Evolutionary conservation across 2,888 invertebrate species (phyloP).

Genomic region (Agriopis marginaria): DNA sequence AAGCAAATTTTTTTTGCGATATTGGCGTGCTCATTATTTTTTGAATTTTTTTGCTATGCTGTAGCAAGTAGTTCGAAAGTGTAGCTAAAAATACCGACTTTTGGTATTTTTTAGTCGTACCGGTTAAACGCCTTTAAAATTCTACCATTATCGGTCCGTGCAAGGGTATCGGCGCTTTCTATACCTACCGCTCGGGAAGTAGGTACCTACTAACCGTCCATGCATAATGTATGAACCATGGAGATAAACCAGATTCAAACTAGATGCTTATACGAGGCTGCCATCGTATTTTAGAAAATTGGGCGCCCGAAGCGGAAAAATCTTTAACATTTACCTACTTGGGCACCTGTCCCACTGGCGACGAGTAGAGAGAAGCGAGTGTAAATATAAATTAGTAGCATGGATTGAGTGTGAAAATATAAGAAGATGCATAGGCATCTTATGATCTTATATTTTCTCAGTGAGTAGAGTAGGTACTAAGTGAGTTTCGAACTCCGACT

Average conservation of each 20-base stretch:
- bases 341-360: not conserved
- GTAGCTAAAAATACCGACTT: too few species aligned
- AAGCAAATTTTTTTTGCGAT: too few species aligned
- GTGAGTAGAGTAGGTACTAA: too few species aligned
- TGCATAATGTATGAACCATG: constrained; percentile 32
- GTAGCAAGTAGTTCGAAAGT: too few species aligned
- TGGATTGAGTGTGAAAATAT: too few species aligned
- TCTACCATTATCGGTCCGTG: constrained; percentile 5
- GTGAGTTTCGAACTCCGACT: too few species aligned
- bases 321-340: constrained; percentile 17
- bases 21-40: too few species aligned
- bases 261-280: constrained; percentile 21
- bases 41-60: too few species aligned
- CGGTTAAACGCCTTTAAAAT: not conserved
- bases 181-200: not conserved
- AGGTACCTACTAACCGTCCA: constrained; percentile 26
- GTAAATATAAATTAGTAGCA: too few species aligned
- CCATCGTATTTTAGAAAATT: constrained; percentile 28
- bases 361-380: not conserved
- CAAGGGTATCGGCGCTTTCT: constrained; percentile 15
- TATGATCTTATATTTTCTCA: too few species aligned
- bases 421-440: too few species aligned
- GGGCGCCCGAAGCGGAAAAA: constrained; percentile 20
- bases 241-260: constrained; percentile 25
- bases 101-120: not conserved